Conservation (phyloP, 2,888 invertebrate genomes). For the Sacculina carcini region DNA sequence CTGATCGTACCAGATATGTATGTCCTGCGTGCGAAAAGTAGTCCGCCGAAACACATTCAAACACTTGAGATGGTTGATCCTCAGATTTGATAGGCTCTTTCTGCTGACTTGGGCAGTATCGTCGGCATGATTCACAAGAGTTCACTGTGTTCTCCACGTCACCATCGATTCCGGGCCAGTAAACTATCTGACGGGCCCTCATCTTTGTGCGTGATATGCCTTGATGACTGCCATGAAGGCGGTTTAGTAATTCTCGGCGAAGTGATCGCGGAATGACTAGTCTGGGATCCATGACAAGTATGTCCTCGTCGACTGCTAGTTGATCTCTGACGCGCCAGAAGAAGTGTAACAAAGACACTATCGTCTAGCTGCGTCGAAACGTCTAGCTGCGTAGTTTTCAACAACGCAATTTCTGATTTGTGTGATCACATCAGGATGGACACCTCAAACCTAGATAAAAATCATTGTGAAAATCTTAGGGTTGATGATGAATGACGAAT, state of each 20-base stretch:
- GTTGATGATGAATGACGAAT: no score
- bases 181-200: conserved; percentile 8
- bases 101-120: neutral
- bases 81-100: conserved; percentile 2
- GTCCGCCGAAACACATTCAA: neutral
- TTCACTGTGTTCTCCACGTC: conserved; percentile 7
- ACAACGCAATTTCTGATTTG: no score
- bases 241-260: conserved; percentile 3
- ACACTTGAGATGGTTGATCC: neutral
- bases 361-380: no score
- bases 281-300: conserved; percentile 10
- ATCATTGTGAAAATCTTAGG: no score
- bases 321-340: neutral
- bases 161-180: conserved; percentile 10
- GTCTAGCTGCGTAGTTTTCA: no score
- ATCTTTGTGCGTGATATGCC: conserved; percentile 11
- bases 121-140: neutral
- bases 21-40: no score
- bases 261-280: conserved; percentile 9
- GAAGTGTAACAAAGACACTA: neutral
- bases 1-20: neutral
- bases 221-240: conserved; percentile 10
- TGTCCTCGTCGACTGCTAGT: conserved; percentile 7
- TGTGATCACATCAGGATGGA: no score
- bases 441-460: no score